Evolutionary conservation across 2,797 vertebrate genomes (phyloP).

Genomic region (Clamator glandarius): DNA sequence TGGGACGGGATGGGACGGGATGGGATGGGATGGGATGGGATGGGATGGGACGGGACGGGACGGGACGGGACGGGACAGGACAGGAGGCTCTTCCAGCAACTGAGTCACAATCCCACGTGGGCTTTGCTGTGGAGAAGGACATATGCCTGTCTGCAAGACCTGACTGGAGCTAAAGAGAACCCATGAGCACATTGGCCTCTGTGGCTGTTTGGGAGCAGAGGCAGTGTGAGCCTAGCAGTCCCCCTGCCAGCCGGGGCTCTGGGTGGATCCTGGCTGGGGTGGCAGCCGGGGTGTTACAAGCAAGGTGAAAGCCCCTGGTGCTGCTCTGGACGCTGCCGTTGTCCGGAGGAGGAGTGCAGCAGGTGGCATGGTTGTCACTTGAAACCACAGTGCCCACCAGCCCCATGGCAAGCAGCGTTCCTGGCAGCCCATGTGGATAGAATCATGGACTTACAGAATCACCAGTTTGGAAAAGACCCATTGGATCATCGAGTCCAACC

Average conservation of each 20-base stretch:
- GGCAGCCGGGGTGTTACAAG: neutral
- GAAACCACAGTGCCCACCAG: accelerated
- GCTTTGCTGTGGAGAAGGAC: neutral
- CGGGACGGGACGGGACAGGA: neutral
- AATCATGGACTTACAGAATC: too few species aligned
- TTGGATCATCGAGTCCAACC: too few species aligned
- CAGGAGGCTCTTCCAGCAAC: neutral
- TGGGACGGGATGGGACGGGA: too few species aligned
- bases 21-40: neutral
- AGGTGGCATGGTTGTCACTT: neutral
- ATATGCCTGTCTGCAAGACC: accelerated
- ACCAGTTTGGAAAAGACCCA: too few species aligned
- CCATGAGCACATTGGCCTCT: neutral
- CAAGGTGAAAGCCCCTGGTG: too few species aligned
- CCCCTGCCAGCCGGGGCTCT: neutral
- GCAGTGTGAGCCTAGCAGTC: accelerated
- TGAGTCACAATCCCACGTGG: neutral
- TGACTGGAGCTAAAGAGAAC: accelerated
- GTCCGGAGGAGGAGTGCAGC: neutral
- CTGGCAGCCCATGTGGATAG: neutral
- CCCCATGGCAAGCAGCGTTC: neutral
- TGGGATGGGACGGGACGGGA: accelerated
- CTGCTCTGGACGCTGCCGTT: accelerated
- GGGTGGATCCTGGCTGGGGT: accelerated
- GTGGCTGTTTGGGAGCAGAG: neutral